These are phyloP conservation scores for Periphyllus acericola DNA, from an alignment of 2,888 invertebrate genomes.

Conservation along the genomic window DNA sequence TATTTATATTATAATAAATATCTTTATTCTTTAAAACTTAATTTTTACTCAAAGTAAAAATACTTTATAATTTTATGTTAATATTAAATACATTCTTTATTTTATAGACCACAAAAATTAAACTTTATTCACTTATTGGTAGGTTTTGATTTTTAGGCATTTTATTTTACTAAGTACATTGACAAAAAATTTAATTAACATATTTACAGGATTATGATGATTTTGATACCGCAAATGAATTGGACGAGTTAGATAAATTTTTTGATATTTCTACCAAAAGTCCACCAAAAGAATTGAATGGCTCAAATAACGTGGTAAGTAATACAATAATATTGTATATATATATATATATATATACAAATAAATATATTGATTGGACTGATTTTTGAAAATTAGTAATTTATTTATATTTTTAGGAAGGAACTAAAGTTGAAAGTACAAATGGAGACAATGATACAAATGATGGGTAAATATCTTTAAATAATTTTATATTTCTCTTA, in stretches of 20 bases:
- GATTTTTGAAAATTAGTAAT: neutral
- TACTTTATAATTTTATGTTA: neutral
- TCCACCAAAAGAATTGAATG: slow-evolving; percentile 47
- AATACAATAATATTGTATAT: neutral
- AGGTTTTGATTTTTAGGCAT: neutral
- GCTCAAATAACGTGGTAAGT: slow-evolving; percentile 36
- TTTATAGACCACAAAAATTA: neutral
- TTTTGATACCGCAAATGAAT: slow-evolving; percentile 91
- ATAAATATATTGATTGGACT: neutral
- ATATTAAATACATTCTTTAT: neutral
- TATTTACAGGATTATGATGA: slow-evolving; percentile 84
- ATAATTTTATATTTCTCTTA: neutral
- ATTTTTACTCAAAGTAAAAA: neutral
- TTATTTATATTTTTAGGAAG: slow-evolving; percentile 40
- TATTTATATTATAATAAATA: too few relatives aligned
- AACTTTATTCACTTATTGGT: neutral
- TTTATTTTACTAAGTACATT: neutral
- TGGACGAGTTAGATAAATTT: slow-evolving; percentile 88
- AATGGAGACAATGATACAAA: slow-evolving; percentile 30
- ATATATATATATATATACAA: neutral
- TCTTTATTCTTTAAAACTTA: neutral
- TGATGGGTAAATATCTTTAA: slow-evolving; percentile 37
- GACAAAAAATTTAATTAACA: slow-evolving; percentile 11
- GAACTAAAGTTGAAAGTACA: slow-evolving; percentile 12
- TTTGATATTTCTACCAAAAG: slow-evolving; percentile 72